Base-by-base conservation (phyloP, 1,140 invertebrate species). In the Lanistes nyassanus region DNA sequence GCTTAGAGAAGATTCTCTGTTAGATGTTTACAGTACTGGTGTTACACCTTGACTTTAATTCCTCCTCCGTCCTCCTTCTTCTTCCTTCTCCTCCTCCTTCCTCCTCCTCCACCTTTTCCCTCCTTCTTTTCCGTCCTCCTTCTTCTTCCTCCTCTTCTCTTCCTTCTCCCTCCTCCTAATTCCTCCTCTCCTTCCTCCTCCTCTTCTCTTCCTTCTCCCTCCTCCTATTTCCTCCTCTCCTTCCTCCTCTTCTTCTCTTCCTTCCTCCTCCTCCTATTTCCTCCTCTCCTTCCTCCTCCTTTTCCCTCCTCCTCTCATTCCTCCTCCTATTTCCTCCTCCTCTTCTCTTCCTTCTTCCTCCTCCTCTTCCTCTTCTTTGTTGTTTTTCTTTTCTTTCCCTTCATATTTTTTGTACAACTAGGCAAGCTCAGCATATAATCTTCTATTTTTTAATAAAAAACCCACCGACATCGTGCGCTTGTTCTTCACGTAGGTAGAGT, bases 151-250 rank as follows among this genome's bases (percentile, higher is more conserved):
- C 29, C 68, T 70, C 2, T 51, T 42, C 53, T 29, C 47, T 42
- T 53, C 47, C 26, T n/a, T 53, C 31, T 6, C 39, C 53, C 68
- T 51, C 0, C 26, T 42, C 26, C 42, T 53, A 39, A 53, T 42
- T 70, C 68, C 53, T 42, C 53, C 34, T 70, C n/a, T 70, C 68
- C 53, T 34, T 34, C 47, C 29, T 34, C 23, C 31, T 55, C 26
- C 42, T 70, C 47, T 55, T n/a, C 29, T 42, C 53, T 47, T 70
- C 47, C 53, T 47, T 70, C 36, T 70, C 42, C 53, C n/a, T 53
- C 21, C 29, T n/a, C 53, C n/a, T 53, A 16, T 70, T 21, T 55
- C 47, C 29, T 29, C 26, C 51, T 51, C 36, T 34, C 51, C 34
- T 26, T 47, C 42, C 47, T 31, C 47, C 67, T 69, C 23, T 69